These are phyloP conservation scores for Phasia obesa DNA, from an alignment of 2,888 invertebrate genomes.

Conservation along the genomic window DNA sequence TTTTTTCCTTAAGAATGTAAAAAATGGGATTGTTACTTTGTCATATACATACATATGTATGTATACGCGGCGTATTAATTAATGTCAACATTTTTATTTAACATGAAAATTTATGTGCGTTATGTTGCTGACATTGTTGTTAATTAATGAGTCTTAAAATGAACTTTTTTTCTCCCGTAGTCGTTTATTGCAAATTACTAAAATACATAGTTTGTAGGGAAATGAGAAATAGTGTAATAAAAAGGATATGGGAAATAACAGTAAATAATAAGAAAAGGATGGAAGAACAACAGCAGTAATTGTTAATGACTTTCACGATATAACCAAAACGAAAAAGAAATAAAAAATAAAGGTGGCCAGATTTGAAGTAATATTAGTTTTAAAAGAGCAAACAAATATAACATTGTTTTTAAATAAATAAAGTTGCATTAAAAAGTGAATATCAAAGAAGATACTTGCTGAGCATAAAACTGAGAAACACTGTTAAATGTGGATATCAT, in stretches of 20 bases:
- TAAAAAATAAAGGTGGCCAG: not conserved
- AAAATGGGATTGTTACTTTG: conserved; percentile 45
- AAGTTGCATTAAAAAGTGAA: no score
- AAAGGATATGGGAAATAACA: conserved; percentile 45
- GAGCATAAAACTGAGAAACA: no score
- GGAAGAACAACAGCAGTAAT: not conserved
- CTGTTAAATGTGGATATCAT: no score
- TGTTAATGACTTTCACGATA: conserved; percentile 14
- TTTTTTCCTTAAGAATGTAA: not conserved
- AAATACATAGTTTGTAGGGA: conserved; percentile 35
- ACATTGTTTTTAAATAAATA: no score
- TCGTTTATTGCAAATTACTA: conserved; percentile 1
- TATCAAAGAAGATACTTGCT: no score
- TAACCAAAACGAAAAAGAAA: not conserved
- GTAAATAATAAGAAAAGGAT: conserved; percentile 25
- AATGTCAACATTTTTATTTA: conserved; percentile 70
- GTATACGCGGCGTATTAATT: conserved; percentile 69
- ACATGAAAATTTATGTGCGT: conserved; percentile 68
- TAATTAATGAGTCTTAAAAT: conserved; percentile 68
- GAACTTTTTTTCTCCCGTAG: conserved; percentile 7
- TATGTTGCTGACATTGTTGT: conserved; percentile 68
- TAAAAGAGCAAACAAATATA: no score
- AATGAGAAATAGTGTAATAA: not conserved
- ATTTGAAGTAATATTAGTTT: no score
- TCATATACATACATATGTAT: no score